These are phyloP conservation scores for Probosciger aterrimus DNA, from an alignment of 2,113 vertebrate genomes.

Conservation along the genomic window DNA sequence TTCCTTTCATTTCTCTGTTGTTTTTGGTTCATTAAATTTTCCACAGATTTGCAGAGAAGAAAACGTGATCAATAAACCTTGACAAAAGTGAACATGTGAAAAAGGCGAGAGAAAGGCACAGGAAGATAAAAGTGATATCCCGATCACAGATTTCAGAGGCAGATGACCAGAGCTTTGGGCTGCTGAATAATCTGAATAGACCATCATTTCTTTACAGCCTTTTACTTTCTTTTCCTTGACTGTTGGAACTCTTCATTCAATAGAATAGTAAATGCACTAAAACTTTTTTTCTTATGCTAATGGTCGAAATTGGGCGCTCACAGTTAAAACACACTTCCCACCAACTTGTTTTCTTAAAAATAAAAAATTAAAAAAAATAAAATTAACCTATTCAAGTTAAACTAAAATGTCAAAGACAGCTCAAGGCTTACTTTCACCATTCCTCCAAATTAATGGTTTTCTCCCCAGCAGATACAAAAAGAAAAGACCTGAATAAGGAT, in stretches of 20 bases:
- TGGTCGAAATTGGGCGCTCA: slow-evolving; percentile 78
- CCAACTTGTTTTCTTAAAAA: slow-evolving; percentile 69
- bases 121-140: slow-evolving; percentile 93
- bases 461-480: slow-evolving; percentile 54
- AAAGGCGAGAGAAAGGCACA: slow-evolving; percentile 78
- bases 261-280: slow-evolving; percentile 96
- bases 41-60: slow-evolving; percentile 85
- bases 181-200: slow-evolving; percentile 89
- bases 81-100: slow-evolving; percentile 82
- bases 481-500: slow-evolving; percentile 55
- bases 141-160: slow-evolving; percentile 83
- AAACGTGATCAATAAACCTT: slow-evolving; percentile 86
- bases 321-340: slow-evolving; percentile 84
- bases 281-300: slow-evolving; percentile 99
- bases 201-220: slow-evolving; percentile 86
- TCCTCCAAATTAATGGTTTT: slow-evolving; percentile 67
- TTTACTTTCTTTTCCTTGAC: slow-evolving; percentile 86
- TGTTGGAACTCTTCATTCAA: slow-evolving; percentile 91
- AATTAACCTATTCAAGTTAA: slow-evolving; percentile 71
- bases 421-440: slow-evolving; percentile 59
- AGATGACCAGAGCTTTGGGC: slow-evolving; percentile 80
- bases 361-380: slow-evolving; percentile 27
- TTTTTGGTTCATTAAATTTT: slow-evolving; percentile 92
- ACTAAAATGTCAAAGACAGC: slow-evolving; percentile 67
- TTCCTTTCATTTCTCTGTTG: slow-evolving; percentile 75